Evolutionary conservation across 92 coral and sea anemone species (phyloP), one percentile per base, ranked within the genome.

Genomic region (Paragorgia papillata): DNA sequence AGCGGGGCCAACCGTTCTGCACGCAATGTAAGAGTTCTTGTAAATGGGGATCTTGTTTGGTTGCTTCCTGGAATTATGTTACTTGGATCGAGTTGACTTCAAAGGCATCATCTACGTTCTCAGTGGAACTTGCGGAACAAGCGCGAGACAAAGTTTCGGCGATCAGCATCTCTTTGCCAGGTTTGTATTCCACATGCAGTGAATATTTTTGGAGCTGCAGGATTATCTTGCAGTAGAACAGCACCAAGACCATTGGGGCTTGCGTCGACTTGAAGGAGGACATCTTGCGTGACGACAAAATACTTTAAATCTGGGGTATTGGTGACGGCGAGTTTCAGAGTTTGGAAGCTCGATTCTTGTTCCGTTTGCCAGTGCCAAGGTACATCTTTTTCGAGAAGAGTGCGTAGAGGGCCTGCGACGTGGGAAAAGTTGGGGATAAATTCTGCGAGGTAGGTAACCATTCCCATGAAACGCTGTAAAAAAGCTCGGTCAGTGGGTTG

Each of bases 351-450:
- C 29, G 53, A 10, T 20, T 58, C 5, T 35, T 75, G 80, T 39
- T 57, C 21, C 18, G 14, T 22, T 10, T 75, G 55, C 69, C 80
- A 75, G 21, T 75, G 80, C 80, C 80, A 75, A 13, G 2, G 20
- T 8, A 37, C 43, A 33, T 57, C 30, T 57, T 75, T 75, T 27
- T 57, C 69, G 18, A 75, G 80, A 19, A 75, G 30, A 49, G 48
- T 24, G 7, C 73, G 54, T 14, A 65, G 55, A 14, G 73, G 73
- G 22, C 31, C 53, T 14, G 73, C 31, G 37, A 65, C 10, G 1
- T 65, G 73, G 21, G 54, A 65, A 33, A 37, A 69, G 2, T 46
- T 69, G 0, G 75, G 75, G 6, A 69, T 69, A 31, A 48, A 49
- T 13, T 69, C 44, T 7, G 74, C 74, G 8, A 41, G 39, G 7